A percentile compares a stretch with the other conserved stretches of the same genome.
These are phyloP conservation scores for Phymorhynchus buccinoides DNA, from an alignment of 1,140 invertebrate genomes.

Conservation along the genomic window DNA sequence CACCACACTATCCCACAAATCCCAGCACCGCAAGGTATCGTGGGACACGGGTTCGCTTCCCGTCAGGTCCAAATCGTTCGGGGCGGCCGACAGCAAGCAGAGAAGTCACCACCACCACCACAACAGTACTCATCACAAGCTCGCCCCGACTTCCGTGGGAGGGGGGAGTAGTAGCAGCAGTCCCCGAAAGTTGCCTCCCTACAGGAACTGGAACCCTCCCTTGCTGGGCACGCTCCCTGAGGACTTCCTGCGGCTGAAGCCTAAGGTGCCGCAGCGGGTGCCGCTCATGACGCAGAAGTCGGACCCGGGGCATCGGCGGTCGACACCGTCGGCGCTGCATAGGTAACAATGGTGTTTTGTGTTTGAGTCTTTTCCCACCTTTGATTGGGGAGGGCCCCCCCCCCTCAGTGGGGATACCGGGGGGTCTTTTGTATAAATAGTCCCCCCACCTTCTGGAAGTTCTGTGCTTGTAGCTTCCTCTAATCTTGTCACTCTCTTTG, in stretches of 20 bases:
- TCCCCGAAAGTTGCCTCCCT: slow-evolving; percentile 35
- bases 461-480: no score
- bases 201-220: slow-evolving; percentile 83
- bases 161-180: background rate
- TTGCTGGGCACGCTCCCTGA: slow-evolving; percentile 86
- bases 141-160: background rate
- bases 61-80: slow-evolving; percentile 31
- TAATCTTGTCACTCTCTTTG: no score
- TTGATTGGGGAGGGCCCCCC: no score
- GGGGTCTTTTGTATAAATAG: no score
- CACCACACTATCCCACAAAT: background rate
- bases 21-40: slow-evolving; percentile 19
- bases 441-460: no score
- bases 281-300: slow-evolving; percentile 29
- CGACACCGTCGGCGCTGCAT: slow-evolving; percentile 10
- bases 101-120: slow-evolving; percentile 24
- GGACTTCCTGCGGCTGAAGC: slow-evolving; percentile 80
- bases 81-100: slow-evolving; percentile 23
- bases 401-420: no score
- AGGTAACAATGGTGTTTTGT: slow-evolving; percentile 7
- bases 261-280: slow-evolving; percentile 40
- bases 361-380: background rate
- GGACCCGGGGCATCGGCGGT: slow-evolving; percentile 14
- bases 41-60: slow-evolving; percentile 27
- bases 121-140: slow-evolving; percentile 30